Conservation (phyloP, 2,797 vertebrate species). For the Brotula barbata region DNA sequence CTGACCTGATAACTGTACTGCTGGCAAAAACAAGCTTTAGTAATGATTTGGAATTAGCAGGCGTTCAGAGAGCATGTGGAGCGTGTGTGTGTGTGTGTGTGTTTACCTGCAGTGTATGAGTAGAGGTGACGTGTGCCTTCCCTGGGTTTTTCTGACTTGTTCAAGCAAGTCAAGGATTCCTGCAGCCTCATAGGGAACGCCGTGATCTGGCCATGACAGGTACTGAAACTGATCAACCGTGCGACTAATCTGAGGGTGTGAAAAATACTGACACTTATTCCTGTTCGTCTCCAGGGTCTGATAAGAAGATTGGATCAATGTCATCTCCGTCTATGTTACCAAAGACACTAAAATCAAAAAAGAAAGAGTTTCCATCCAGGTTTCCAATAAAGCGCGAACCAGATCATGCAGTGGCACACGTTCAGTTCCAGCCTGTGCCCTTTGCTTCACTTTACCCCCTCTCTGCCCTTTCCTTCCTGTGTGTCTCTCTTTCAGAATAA, state of each 20-base stretch:
- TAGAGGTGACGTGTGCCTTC: constrained; percentile 28
- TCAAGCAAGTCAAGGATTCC: constrained; percentile 61
- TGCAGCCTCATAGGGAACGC: constrained; percentile 40
- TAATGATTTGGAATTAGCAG: constrained; percentile 49
- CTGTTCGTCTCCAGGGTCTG: too few relatives aligned
- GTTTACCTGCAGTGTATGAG: constrained; percentile 67
- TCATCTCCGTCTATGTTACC: too few relatives aligned
- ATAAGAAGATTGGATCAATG: too few relatives aligned
- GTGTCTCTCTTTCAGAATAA: too few relatives aligned
- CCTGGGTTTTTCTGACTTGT: constrained; percentile 18
- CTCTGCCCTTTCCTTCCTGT: too few relatives aligned
- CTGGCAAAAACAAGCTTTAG: constrained; percentile 55
- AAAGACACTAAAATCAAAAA: too few relatives aligned
- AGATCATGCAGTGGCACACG: too few relatives aligned
- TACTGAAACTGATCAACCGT: constrained; percentile 58
- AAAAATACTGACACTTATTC: too few relatives aligned
- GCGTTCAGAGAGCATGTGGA: constrained; percentile 4
- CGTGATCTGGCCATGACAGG: constrained; percentile 63
- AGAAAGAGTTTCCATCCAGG: too few relatives aligned
- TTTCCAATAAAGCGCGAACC: too few relatives aligned
- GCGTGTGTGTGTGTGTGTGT: constrained; percentile 22
- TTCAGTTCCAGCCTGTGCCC: too few relatives aligned
- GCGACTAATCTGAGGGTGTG: constrained; percentile 33
- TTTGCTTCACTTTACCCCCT: too few relatives aligned
- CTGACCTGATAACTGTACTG: constrained; percentile 61